Conservation (phyloP, 1,140 invertebrate genomes). For the Carcinoscorpius rotundicauda region DNA sequence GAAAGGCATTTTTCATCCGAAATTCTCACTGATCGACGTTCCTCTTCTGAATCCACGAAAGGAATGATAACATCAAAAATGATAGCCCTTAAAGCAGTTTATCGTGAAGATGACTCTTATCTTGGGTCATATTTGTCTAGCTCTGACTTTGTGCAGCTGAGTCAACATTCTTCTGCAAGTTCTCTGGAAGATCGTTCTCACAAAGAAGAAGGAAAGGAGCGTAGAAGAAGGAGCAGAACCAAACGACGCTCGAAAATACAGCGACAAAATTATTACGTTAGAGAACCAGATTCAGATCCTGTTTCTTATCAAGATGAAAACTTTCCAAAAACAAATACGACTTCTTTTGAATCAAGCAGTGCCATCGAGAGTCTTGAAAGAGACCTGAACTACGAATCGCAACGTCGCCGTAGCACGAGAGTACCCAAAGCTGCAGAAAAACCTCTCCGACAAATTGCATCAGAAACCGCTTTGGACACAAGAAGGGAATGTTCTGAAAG, state of each 20-base stretch:
- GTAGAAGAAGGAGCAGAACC: conserved; percentile 2
- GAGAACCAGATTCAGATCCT: conserved; percentile 9
- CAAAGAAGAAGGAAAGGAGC: background rate
- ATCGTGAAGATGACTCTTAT: too few relatives aligned
- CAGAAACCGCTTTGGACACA: conserved; percentile 7
- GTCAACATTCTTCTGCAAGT: conserved; percentile 18
- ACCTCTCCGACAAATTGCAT: conserved; percentile 10
- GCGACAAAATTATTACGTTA: conserved; percentile 8
- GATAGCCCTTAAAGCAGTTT: too few relatives aligned
- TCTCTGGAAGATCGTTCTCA: conserved; percentile 14
- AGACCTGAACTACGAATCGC: background rate
- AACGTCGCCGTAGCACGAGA: background rate
- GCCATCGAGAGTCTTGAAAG: conserved; percentile 1
- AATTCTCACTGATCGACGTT: background rate
- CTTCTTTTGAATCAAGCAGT: background rate
- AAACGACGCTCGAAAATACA: conserved; percentile 9
- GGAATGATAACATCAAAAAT: background rate
- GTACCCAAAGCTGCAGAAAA: background rate
- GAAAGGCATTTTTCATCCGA: background rate
- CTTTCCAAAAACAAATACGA: background rate
- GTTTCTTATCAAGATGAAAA: background rate
- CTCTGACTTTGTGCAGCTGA: too few relatives aligned
- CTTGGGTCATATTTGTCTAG: too few relatives aligned
- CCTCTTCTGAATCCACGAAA: background rate
- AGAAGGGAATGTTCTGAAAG: conserved; percentile 25